A percentile compares a stretch with the other conserved stretches of the same genome.
Conservation (phyloP, 2,113 vertebrate species). For the Eira barbara region DNA sequence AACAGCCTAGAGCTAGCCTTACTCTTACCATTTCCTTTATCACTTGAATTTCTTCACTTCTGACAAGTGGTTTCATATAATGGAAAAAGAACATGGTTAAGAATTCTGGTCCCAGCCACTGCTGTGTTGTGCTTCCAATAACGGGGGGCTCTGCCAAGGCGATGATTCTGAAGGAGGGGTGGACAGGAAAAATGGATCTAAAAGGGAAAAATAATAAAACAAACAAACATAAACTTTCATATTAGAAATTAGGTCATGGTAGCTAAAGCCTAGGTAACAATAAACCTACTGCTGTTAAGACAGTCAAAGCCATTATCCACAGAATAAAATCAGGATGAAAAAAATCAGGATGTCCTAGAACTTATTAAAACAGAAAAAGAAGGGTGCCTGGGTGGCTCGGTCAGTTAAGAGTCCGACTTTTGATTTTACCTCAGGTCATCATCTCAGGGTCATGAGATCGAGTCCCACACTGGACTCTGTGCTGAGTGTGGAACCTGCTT, state of each 20-base stretch:
- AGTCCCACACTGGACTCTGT: not conserved
- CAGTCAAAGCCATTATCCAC: not conserved
- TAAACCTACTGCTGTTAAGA: not conserved
- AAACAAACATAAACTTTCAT: not conserved
- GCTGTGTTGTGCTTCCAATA: constrained; percentile 88
- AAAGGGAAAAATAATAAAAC: not conserved
- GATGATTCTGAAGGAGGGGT: constrained; percentile 94
- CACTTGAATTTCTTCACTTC: constrained; percentile 89
- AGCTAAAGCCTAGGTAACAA: not conserved
- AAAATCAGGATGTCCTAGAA: not conserved
- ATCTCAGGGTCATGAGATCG: not conserved
- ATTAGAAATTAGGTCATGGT: not conserved
- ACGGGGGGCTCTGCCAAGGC: constrained; percentile 95
- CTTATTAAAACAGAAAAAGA: constrained; percentile 1
- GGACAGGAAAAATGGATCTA: constrained; percentile 93
- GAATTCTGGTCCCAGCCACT: constrained; percentile 95
- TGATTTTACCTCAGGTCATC: not conserved
- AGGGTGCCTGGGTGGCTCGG: not conserved
- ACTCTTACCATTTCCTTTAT: constrained; percentile 90
- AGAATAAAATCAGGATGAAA: not conserved
- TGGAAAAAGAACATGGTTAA: constrained; percentile 97
- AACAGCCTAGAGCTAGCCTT: not conserved
- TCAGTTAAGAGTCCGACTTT: not conserved
- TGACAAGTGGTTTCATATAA: constrained; percentile 86
- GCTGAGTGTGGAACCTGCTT: not conserved